Conservation (phyloP, 1,140 invertebrate species). For the Drosophila burlai region DNA sequence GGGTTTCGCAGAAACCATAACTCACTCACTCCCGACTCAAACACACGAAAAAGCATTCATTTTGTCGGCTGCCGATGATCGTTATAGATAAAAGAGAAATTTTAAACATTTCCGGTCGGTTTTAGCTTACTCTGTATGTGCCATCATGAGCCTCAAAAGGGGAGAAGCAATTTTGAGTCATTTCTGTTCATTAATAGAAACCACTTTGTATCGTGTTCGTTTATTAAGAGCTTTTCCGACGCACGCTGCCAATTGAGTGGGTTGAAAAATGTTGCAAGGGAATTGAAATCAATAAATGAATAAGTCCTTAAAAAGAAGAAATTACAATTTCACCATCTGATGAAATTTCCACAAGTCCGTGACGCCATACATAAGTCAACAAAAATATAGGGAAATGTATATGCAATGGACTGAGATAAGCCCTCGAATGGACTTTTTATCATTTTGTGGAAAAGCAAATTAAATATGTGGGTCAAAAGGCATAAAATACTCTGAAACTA, state of each 20-base stretch:
- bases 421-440: slow-evolving; percentile 12
- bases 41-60: slow-evolving; percentile 30
- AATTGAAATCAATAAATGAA: slow-evolving; percentile 8
- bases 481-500: slow-evolving; percentile 18
- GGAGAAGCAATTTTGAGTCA: slow-evolving; percentile 49
- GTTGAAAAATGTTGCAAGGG: slow-evolving; percentile 9
- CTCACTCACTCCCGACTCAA: slow-evolving; percentile 15
- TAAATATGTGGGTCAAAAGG: slow-evolving; percentile 39
- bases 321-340: slow-evolving; percentile 23
- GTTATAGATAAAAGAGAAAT: slow-evolving; percentile 64
- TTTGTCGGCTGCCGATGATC: slow-evolving; percentile 20
- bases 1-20: slow-evolving; percentile 58
- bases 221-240: slow-evolving; percentile 18
- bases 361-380: slow-evolving; percentile 3
- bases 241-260: slow-evolving; percentile 34
- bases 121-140: slow-evolving; percentile 5
- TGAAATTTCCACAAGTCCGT: slow-evolving; percentile 10
- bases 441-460: slow-evolving; percentile 1
- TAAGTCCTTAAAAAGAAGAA: slow-evolving; percentile 1
- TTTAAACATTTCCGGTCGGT: slow-evolving; percentile 67
- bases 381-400: not conserved
- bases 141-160: slow-evolving; percentile 9
- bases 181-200: slow-evolving; percentile 73
- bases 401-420: slow-evolving; percentile 1
- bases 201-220: slow-evolving; percentile 52